These are phyloP conservation scores for Poeciliopsis retropinna DNA, from an alignment of 2,113 vertebrate genomes.

Conservation along the genomic window DNA sequence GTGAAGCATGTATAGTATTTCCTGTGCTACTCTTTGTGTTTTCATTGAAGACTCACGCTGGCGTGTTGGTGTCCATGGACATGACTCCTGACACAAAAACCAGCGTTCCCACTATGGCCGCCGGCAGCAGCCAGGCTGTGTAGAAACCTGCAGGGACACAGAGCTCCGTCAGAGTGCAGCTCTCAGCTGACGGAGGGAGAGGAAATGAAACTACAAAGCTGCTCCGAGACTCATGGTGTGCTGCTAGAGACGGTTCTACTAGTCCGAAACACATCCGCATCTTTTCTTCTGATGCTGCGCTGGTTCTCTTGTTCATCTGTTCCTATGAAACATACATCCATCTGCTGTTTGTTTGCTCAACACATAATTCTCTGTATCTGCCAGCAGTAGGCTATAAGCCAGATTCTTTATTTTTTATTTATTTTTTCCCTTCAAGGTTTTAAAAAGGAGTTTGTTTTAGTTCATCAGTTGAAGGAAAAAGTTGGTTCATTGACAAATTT, in stretches of 20 bases:
- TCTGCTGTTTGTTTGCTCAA: neutral
- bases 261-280: neutral
- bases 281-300: neutral
- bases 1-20: neutral
- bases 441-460: neutral
- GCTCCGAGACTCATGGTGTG: slow-evolving; percentile 9
- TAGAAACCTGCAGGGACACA: slow-evolving; percentile 80
- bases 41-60: slow-evolving; percentile 75
- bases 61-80: slow-evolving; percentile 78
- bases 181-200: slow-evolving; percentile 14
- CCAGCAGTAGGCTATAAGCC: neutral
- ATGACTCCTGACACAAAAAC: slow-evolving; percentile 82
- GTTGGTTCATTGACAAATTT: neutral
- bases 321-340: neutral
- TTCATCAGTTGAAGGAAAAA: neutral
- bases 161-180: slow-evolving; percentile 38
- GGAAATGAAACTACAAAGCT: slow-evolving; percentile 11
- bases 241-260: neutral
- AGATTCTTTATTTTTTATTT: neutral
- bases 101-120: slow-evolving; percentile 79
- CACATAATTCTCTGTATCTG: neutral
- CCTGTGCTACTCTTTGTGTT: neutral
- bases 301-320: neutral
- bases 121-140: slow-evolving; percentile 84
- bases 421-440: neutral